Conservation (phyloP, 2,113 vertebrate species). For the Ochotona curzoniae region DNA sequence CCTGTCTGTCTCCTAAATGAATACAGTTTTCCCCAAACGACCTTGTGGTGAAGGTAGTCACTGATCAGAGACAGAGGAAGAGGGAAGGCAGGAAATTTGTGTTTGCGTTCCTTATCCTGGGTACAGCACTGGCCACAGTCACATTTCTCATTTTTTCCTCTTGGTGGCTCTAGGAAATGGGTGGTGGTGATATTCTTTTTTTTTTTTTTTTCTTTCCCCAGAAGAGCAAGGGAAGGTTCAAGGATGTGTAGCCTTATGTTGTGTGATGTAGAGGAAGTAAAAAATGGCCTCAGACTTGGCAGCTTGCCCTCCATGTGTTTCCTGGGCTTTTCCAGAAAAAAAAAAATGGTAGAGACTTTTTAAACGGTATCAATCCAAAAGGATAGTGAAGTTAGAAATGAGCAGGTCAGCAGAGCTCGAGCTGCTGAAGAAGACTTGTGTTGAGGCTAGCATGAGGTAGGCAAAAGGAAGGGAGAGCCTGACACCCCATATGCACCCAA, state of each 20-base stretch:
- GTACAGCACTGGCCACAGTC: background rate
- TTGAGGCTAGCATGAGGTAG: slow-evolving; percentile 27
- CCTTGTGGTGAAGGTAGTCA: background rate
- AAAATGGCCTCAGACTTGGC: slow-evolving; percentile 43
- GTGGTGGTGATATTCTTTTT: background rate
- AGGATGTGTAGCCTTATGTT: slow-evolving; percentile 9
- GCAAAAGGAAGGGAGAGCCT: slow-evolving; percentile 51
- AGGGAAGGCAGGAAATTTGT: background rate
- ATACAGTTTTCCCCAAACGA: slow-evolving; percentile 19
- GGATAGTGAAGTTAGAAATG: background rate
- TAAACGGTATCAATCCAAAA: slow-evolving; percentile 9
- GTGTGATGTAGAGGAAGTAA: background rate
- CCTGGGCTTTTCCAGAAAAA: slow-evolving; percentile 11
- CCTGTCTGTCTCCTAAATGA: slow-evolving; percentile 23
- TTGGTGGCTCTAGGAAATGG: background rate
- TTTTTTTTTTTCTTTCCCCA: background rate
- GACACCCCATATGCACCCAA: slow-evolving; percentile 32
- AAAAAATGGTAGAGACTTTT: slow-evolving; percentile 1
- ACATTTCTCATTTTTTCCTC: background rate
- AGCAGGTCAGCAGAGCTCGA: slow-evolving; percentile 43
- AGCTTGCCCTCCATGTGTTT: slow-evolving; percentile 25
- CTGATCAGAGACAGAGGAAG: background rate
- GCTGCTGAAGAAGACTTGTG: slow-evolving; percentile 3
- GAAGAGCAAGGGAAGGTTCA: slow-evolving; percentile 19
- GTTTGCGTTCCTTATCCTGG: slow-evolving; percentile 25